phyloP scores from a whole-genome alignment of 2,113 vertebrate genomes.

The Caracal caracal region DNA sequence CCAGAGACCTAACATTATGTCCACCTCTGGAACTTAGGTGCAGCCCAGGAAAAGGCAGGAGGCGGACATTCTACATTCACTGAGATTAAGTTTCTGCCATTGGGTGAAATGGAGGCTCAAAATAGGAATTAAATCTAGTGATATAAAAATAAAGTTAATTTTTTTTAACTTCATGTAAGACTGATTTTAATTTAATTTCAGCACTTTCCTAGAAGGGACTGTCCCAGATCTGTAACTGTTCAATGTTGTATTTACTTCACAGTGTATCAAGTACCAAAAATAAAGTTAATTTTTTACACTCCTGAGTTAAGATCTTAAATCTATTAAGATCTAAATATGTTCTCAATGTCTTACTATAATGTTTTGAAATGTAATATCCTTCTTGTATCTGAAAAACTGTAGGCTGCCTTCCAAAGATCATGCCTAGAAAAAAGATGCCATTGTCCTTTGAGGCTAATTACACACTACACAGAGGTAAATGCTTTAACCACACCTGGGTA shows the following conservation, averaged over 20 bases:
- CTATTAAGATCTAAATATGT: not conserved
- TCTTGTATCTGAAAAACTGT: not conserved
- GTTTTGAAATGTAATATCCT: constrained; percentile 34
- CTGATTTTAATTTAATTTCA: constrained; percentile 85
- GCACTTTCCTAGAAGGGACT: constrained; percentile 86
- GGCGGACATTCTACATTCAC: not conserved
- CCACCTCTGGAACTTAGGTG: not conserved
- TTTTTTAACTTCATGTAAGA: constrained; percentile 76
- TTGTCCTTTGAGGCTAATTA: not conserved
- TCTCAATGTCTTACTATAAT: not conserved
- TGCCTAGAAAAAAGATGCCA: not conserved
- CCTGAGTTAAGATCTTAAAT: constrained; percentile 26
- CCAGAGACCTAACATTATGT: not conserved
- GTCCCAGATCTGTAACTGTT: constrained; percentile 90
- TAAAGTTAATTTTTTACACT: not conserved
- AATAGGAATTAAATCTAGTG: not conserved
- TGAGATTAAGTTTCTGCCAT: not conserved
- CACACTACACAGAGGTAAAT: not conserved
- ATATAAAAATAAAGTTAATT: not conserved
- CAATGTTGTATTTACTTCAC: constrained; percentile 90
- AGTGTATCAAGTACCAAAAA: constrained; percentile 98
- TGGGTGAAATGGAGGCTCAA: not conserved
- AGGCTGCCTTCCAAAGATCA: not conserved
- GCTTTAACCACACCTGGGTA: not conserved
- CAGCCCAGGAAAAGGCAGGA: not conserved